Evolutionary conservation across 2,888 invertebrate genomes (phyloP), one percentile per base, ranked within the genome.

Genomic region (Troglohyphantes excavatus): DNA sequence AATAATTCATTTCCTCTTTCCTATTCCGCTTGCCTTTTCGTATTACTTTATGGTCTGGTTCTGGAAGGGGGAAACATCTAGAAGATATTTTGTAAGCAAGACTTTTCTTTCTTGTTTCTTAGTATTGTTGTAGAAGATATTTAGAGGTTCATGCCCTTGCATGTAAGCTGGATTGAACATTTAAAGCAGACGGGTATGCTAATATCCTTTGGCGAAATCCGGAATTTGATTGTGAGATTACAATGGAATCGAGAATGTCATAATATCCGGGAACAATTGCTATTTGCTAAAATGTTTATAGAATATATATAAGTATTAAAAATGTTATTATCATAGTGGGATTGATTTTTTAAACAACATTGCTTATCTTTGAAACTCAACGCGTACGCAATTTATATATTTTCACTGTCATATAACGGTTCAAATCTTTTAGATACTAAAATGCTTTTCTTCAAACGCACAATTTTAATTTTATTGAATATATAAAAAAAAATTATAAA

Each of bases 1-100:
- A 83, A 83, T 83, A 83, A 83, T 83, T 83, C 73, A 73, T 83
- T 83, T 72, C 23, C 72, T 46, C 27, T 46, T 39, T 43, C 65
- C 9, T n/a, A 33, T 61, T n/a, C n/a, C 19, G 61, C 61, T 61
- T n/a, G 33, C 53, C n/a, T n/a, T 53, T 53, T 53, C 53, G 53
- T 53, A 53, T 53, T 53, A 53, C 53, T 53, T 53, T 53, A 53
- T 53, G 53, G 53, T 53, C 53, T 53, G 53, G 53, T 53, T 53
- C 17, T 53, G 13, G 5, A n/a, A 53, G 5, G 53, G 53, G 53
- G 39, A n/a, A 33, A 33, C 33, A 33, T 33, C 33, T n/a, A 11
- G 63, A 63, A n/a, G 23, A 63, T 63, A 23, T 63, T 63, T 63
- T n/a, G 65, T 26, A 27, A 27, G 65, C 11, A 17, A 23, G 19